Evolutionary conservation across 2,113 vertebrate genomes (phyloP).

Genomic region (Lepus europaeus): DNA sequence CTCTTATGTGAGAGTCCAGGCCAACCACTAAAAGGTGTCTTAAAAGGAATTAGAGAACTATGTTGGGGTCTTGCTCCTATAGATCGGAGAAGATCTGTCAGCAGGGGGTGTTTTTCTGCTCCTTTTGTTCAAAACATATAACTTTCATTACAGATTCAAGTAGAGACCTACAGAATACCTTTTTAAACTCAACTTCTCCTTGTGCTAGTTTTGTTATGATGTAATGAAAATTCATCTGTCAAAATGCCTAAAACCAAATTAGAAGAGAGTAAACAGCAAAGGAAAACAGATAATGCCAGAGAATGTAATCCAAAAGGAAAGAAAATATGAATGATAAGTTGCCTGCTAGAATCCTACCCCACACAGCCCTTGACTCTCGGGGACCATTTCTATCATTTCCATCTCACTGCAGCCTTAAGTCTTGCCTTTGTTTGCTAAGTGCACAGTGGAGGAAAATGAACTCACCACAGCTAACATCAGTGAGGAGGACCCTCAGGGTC

Average conservation of each 20-base stretch:
- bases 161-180: neutral
- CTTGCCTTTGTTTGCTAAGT: neutral
- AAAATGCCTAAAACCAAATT: constrained; percentile 60
- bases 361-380: neutral
- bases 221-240: constrained; percentile 53
- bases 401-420: neutral
- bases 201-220: constrained; percentile 49
- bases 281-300: neutral
- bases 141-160: constrained; percentile 52
- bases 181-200: constrained; percentile 28
- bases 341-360: neutral
- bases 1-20: neutral
- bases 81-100: constrained; percentile 23
- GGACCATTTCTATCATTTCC: neutral
- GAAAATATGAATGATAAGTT: neutral
- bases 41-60: neutral
- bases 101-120: neutral
- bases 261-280: constrained; percentile 4
- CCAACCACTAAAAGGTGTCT: neutral
- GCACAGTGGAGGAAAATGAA: neutral
- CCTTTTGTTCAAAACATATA: neutral
- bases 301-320: constrained; percentile 26
- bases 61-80: neutral
- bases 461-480: neutral
- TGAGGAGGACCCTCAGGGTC: neutral